A percentile compares a stretch with the other conserved stretches of the same genome.
These are phyloP conservation scores for Sinodicranocentrus sp. DNA, from an alignment of 2,888 invertebrate species.

Conservation along the genomic window DNA sequence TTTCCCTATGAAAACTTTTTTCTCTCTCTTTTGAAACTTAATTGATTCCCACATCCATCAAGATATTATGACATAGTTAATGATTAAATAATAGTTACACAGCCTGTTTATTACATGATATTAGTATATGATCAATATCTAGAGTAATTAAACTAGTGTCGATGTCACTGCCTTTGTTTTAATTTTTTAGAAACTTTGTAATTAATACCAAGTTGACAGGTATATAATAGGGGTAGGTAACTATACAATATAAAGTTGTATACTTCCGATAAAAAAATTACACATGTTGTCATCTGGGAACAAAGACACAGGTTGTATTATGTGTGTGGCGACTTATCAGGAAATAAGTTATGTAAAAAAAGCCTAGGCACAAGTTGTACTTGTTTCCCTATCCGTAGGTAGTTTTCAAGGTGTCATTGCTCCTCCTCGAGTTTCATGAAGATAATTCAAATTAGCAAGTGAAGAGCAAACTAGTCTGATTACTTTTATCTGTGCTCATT, in stretches of 20 bases:
- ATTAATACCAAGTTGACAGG: too few relatives aligned
- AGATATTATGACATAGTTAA: conserved; percentile 43
- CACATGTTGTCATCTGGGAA: too few relatives aligned
- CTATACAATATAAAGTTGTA: too few relatives aligned
- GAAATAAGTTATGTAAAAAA: not conserved
- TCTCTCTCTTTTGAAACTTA: conserved; percentile 30
- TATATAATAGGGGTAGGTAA: too few relatives aligned
- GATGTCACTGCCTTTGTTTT: too few relatives aligned
- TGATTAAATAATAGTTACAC: conserved; percentile 54
- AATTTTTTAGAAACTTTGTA: too few relatives aligned
- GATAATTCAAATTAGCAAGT: conserved; percentile 12
- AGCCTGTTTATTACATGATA: conserved; percentile 25
- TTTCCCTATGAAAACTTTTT: not conserved
- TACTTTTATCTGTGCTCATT: not conserved
- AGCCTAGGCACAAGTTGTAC: not conserved
- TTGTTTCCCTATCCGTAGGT: conserved; percentile 6
- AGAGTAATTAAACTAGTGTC: too few relatives aligned
- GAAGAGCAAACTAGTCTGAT: conserved; percentile 1
- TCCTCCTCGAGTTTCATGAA: conserved; percentile 10
- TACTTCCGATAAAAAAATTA: too few relatives aligned
- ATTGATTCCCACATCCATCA: conserved; percentile 47
- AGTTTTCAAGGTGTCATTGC: conserved; percentile 38
- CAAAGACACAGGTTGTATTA: too few relatives aligned
- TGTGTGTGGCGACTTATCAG: too few relatives aligned
- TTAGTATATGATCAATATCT: too few relatives aligned